Conservation (phyloP, 2,113 vertebrate species). For the Sula dactylatra region DNA sequence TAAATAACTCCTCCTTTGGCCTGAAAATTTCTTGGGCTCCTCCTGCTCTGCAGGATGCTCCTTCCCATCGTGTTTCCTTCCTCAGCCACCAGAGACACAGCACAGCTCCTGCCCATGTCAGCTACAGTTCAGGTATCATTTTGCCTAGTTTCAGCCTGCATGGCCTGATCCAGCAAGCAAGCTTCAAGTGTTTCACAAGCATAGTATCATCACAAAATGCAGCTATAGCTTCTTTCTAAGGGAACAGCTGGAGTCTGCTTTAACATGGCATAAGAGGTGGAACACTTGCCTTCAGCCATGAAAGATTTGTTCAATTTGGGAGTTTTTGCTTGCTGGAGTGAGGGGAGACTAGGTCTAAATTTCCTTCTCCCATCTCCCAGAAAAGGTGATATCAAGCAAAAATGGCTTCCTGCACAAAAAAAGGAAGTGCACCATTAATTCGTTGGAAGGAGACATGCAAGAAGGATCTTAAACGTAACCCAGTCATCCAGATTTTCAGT, state of each 20-base stretch:
- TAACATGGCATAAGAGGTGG: neutral
- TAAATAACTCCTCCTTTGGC: neutral
- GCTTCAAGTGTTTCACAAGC: neutral
- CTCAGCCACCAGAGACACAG: neutral
- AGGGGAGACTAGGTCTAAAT: neutral
- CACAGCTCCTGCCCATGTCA: neutral
- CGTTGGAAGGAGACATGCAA: rapidly evolving
- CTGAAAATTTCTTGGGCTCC: neutral
- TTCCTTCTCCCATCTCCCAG: neutral
- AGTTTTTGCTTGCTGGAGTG: neutral
- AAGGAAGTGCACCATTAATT: neutral
- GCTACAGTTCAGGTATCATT: neutral
- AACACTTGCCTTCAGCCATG: neutral
- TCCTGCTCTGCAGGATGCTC: neutral
- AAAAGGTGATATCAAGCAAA: neutral
- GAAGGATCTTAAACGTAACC: neutral
- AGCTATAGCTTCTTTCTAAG: neutral
- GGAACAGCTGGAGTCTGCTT: neutral
- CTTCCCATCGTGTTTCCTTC: neutral
- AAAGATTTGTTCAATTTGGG: neutral
- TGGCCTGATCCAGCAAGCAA: neutral
- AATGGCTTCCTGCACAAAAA: neutral
- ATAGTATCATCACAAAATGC: neutral
- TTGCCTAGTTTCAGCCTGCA: neutral
- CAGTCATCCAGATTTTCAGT: neutral